These are phyloP conservation scores for Melanotaenia trifasciata DNA, from an alignment of 2,797 vertebrate genomes.

Conservation along the genomic window DNA sequence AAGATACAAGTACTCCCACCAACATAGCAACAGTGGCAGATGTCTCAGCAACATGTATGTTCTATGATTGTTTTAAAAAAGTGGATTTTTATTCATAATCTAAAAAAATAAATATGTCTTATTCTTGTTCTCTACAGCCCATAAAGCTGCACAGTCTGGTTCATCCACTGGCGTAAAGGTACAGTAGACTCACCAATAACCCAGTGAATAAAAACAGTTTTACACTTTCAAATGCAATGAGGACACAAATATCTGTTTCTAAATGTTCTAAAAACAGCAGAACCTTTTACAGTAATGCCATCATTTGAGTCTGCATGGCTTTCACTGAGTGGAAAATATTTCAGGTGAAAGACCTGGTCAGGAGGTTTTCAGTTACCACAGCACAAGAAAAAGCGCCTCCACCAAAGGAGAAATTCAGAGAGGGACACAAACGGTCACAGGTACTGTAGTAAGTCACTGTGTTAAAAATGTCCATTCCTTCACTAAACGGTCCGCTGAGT, in stretches of 20 bases:
- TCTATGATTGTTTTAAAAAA: background rate
- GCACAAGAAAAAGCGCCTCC: no score
- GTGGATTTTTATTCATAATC: background rate
- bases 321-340: background rate
- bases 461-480: no score
- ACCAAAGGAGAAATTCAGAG: no score
- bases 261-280: no score
- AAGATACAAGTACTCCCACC: background rate
- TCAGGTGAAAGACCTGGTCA: no score
- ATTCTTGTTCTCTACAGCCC: conserved; percentile 8
- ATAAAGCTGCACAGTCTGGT: background rate
- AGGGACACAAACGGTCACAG: no score
- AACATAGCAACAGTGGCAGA: background rate
- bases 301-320: background rate
- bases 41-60: conserved; percentile 1
- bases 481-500: no score
- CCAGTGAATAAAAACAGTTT: background rate
- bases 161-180: conserved; percentile 13
- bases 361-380: no score
- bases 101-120: background rate
- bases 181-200: background rate
- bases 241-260: no score
- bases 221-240: no score
- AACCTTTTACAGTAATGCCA: background rate
- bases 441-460: no score